Evolutionary conservation across 2,113 vertebrate genomes (phyloP).

Genomic region (Malurus cyaneus): DNA sequence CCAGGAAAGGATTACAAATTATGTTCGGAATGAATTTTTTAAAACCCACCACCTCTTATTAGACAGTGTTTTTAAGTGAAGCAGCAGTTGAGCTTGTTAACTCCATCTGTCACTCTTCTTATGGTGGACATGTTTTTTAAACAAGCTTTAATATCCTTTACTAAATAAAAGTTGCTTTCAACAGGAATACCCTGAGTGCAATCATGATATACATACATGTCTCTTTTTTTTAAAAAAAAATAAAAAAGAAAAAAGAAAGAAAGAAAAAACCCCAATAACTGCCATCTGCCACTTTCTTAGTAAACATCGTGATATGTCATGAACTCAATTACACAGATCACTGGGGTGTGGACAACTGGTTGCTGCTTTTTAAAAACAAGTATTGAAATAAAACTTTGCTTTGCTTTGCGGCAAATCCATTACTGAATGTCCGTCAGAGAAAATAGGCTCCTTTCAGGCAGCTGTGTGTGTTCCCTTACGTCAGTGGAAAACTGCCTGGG

Average conservation of each 20-base stretch:
- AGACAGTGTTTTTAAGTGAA: not conserved
- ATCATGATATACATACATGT: not conserved
- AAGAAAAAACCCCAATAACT: not conserved
- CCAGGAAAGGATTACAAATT: not conserved
- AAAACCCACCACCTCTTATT: not conserved
- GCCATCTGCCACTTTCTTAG: conserved; percentile 34
- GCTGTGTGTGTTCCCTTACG: not conserved
- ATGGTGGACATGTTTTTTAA: not conserved
- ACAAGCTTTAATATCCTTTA: not conserved
- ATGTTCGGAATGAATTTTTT: rapidly evolving
- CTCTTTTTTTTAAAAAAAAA: not conserved
- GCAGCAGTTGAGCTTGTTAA: not conserved
- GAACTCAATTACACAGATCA: conserved; percentile 9
- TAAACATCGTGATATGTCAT: conserved; percentile 2
- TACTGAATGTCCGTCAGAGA: not conserved
- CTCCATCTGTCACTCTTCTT: not conserved
- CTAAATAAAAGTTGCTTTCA: conserved; percentile 6
- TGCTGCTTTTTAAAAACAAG: conserved; percentile 3
- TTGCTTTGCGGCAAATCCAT: conserved; percentile 12
- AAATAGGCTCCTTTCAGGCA: not conserved
- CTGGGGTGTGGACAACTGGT: not conserved
- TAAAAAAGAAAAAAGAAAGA: not conserved
- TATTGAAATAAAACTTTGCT: conserved; percentile 31
- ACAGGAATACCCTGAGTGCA: not conserved
- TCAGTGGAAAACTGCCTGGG: conserved; percentile 17